Evolutionary conservation across 2,888 invertebrate species (phyloP), one percentile per base, ranked within the genome.

Genomic region (Stenodera caucasica): DNA sequence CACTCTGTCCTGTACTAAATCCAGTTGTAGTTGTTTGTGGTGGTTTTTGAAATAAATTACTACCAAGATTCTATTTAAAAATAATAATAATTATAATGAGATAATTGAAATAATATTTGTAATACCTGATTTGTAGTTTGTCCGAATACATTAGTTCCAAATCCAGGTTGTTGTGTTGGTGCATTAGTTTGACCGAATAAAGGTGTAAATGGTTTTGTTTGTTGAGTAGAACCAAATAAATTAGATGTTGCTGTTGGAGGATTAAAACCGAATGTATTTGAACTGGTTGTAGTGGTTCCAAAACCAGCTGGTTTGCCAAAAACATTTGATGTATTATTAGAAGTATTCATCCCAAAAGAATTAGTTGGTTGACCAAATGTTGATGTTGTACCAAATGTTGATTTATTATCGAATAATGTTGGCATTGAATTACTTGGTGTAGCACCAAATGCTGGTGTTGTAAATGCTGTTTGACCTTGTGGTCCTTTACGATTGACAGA

Each of bases 401-500:
- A 55, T 61, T 76, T 76, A 21, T 70, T 70, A 15, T 63, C 63
- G 33, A 89, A 89, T 2, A 86, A 73, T 1, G 80, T 71, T 6
- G 80, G 82, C 70, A 79, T 81, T 71, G 79, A 81, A 62, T 73
- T 75, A 65, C 71, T 77, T 63, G 72, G 77, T 68, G 72, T 73
- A 49, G 82, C 69, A 55, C 86, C 83, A 81, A 89, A 83, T 50
- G 87, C 73, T 12, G 75, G 55, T 8, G 72, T 60, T 30, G 77
- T 77, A 70, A 79, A 79, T 7, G 73, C 71, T 12, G 75, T 58
- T 54, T 72, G 67, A 63, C 77, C 76, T 64, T 82, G 82, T 7
- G 80, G 74, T 23, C 77, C 76, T 82, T 98, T 98, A 2, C 97
- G 84, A 55, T 94, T 94, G 0, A 92, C 92, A 23, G 86, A 81